These are phyloP conservation scores for Megathymus violae DNA, from an alignment of 1,140 invertebrate species.

Conservation along the genomic window DNA sequence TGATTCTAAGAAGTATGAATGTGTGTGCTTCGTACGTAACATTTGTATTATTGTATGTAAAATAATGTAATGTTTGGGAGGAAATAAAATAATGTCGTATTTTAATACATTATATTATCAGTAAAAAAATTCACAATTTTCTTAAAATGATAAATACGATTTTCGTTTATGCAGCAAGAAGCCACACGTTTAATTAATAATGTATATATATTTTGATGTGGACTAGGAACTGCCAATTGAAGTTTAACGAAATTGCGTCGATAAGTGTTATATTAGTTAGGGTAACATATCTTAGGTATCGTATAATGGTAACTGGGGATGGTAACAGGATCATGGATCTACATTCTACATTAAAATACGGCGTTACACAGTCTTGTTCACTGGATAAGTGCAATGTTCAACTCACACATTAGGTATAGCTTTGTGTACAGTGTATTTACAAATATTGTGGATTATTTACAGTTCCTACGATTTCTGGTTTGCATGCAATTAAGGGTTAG, in stretches of 20 bases:
- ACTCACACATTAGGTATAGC: constrained; percentile 38
- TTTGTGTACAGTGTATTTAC: constrained; percentile 67
- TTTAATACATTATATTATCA: constrained; percentile 73
- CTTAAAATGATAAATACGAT: constrained; percentile 55
- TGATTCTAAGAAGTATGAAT: too few species aligned
- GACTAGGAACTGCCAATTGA: constrained; percentile 24
- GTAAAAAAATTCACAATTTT: constrained; percentile 77
- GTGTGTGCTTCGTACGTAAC: neutral
- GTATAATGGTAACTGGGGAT: constrained; percentile 60
- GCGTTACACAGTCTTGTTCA: constrained; percentile 68
- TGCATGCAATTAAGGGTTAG: constrained; percentile 57
- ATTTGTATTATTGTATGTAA: constrained; percentile 10
- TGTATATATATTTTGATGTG: constrained; percentile 9
- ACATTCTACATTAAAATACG: constrained; percentile 52
- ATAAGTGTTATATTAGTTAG: constrained; percentile 18
- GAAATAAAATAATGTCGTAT: constrained; percentile 48
- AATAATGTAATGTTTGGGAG: constrained; percentile 23
- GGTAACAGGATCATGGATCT: constrained; percentile 55
- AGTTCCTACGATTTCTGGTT: constrained; percentile 52
- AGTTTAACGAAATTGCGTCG: too few species aligned
- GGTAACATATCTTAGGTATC: constrained; percentile 24
- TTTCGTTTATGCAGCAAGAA: constrained; percentile 18
- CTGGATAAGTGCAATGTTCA: constrained; percentile 48
- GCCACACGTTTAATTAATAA: neutral
- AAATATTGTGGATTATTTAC: constrained; percentile 71